Evolutionary conservation across 1,140 invertebrate genomes (phyloP), one percentile per base, ranked within the genome.

Genomic region (Heliconius eleuchia): DNA sequence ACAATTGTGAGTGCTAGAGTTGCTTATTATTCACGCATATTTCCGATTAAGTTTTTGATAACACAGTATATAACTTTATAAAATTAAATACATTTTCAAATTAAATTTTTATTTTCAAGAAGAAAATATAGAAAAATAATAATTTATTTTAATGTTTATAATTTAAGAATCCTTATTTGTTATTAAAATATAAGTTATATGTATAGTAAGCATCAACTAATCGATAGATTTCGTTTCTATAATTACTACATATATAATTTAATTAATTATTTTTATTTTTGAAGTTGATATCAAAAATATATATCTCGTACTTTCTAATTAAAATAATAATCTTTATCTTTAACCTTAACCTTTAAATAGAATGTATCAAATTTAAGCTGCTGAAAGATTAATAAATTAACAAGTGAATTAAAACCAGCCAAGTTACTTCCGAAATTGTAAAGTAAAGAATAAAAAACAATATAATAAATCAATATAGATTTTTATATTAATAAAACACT

Each of bases 321-420:
- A 9, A 57, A 57, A 27, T 23, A 60, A 60, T n/a, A 60, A n/a
- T 9, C n/a, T 60, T 60, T 60, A 60, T 9, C 8, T 60, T 60
- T 60, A 60, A 60, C n/a, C n/a, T n/a, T 60, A 60, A 60, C 55
- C 55, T 60, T 60, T 60, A 60, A 60, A 60, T 27, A 60, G 55
- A 60, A 60, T 60, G 55, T 60, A n/a, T 9, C 55, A 60, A 60
- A 60, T 46, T 46, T 46, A 46, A 46, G 42, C 13, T 3, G 11
- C 11, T 46, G 2, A 46, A 3, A 46, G 42, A 46, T 46, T 46
- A 46, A 46, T 13, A 46, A 46, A 46, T 46, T 46, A 13, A 11
- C 11, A 46, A 46, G 3, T 46, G 9, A n/a, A 57, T 23, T 23
- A 57, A n/a, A n/a, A n/a, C n/a, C 2, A 23, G 55, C 18, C 55